phyloP scores from a whole-genome alignment of 2,888 invertebrate genomes.

The Oscheius sp. region DNA sequence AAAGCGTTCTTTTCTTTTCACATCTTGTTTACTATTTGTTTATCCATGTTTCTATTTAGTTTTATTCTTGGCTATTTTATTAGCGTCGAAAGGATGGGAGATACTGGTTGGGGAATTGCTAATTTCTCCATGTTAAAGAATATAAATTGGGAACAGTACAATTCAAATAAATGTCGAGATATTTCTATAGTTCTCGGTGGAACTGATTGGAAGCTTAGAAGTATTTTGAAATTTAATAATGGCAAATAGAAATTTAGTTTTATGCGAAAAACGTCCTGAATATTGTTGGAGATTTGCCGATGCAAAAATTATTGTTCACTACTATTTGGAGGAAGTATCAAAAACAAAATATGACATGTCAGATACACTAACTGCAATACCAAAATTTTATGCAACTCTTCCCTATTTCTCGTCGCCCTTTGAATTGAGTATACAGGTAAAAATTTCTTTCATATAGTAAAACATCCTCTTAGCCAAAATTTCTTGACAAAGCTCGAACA shows the following conservation, averaged over 20 bases:
- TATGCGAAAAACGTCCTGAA: slow-evolving; percentile 1
- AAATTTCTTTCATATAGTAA: background rate
- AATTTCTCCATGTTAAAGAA: background rate
- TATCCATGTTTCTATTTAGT: too few relatives aligned
- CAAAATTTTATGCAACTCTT: slow-evolving; percentile 26
- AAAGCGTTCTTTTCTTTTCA: too few relatives aligned
- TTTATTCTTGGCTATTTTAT: too few relatives aligned
- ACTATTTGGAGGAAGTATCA: slow-evolving; percentile 18
- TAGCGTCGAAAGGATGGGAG: too few relatives aligned
- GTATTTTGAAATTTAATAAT: background rate
- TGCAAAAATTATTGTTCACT: slow-evolving; percentile 16
- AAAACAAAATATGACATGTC: background rate
- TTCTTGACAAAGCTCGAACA: slow-evolving; percentile 9
- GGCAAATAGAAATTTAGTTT: background rate
- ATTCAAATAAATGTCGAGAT: slow-evolving; percentile 12
- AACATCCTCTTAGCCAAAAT: slow-evolving; percentile 9
- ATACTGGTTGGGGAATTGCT: background rate
- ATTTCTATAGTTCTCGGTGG: slow-evolving; percentile 22
- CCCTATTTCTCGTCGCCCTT: slow-evolving; percentile 26
- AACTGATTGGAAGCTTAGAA: slow-evolving; percentile 12
- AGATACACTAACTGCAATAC: slow-evolving; percentile 1
- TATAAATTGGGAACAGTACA: background rate
- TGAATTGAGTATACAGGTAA: slow-evolving; percentile 30
- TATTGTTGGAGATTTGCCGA: slow-evolving; percentile 27
- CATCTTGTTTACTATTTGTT: too few relatives aligned